Conservation (phyloP, 2,888 invertebrate species). For the Volucella zonaria region DNA sequence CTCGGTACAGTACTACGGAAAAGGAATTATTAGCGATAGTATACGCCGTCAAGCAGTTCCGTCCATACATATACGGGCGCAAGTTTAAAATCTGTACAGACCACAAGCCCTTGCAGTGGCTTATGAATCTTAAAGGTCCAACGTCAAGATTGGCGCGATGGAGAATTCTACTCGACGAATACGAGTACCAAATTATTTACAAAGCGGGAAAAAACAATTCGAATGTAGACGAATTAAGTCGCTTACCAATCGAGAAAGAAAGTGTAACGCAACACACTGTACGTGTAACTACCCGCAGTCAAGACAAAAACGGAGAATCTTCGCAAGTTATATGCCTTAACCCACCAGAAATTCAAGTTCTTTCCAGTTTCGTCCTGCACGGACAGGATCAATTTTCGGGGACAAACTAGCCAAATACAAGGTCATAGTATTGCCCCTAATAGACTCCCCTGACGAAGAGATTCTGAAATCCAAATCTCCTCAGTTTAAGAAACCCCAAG, state of each 20-base stretch:
- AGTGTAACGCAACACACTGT: background rate
- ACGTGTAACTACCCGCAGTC: background rate
- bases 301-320: background rate
- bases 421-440: slow-evolving; percentile 7
- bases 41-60: slow-evolving; percentile 70
- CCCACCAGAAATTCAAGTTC: background rate
- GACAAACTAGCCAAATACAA: slow-evolving; percentile 10
- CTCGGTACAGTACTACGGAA: slow-evolving; percentile 68
- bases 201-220: slow-evolving; percentile 75
- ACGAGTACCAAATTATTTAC: slow-evolving; percentile 75
- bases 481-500: background rate
- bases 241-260: slow-evolving; percentile 5
- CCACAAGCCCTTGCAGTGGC: background rate
- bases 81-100: slow-evolving; percentile 1
- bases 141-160: too few relatives aligned
- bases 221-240: slow-evolving; percentile 75
- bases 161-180: slow-evolving; percentile 76
- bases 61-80: slow-evolving; percentile 76
- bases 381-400: background rate
- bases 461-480: background rate
- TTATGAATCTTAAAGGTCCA: too few relatives aligned
- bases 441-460: background rate
- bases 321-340: background rate
- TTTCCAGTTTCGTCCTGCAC: too few relatives aligned
- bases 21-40: slow-evolving; percentile 75